Evolutionary conservation across 2,113 vertebrate species (phyloP).

Genomic region (Ailurus styani): DNA sequence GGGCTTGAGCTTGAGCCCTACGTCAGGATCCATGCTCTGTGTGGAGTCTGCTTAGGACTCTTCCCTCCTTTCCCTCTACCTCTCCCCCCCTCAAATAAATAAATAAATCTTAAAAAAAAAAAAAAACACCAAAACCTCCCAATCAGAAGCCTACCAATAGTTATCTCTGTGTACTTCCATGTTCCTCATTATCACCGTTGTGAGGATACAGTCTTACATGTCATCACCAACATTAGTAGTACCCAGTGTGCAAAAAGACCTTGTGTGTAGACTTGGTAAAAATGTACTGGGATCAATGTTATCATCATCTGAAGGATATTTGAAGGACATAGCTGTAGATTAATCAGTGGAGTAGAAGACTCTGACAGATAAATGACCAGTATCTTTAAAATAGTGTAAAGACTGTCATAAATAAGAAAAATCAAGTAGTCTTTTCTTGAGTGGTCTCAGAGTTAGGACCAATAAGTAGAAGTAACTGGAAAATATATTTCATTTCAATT

Average conservation of each 20-base stretch:
- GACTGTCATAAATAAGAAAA: neutral
- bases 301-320: neutral
- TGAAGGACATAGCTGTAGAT: neutral
- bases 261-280: neutral
- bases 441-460: neutral
- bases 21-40: neutral
- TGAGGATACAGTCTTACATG: neutral
- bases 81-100: neutral
- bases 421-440: neutral
- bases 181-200: neutral
- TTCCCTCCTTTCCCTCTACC: neutral
- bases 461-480: neutral
- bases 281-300: neutral
- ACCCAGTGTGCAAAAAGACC: neutral
- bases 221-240: neutral
- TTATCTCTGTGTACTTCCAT: neutral
- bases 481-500: neutral
- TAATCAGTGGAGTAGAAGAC: neutral
- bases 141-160: neutral
- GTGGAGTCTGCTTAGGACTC: neutral
- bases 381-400: neutral
- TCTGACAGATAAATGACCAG: neutral
- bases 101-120: neutral
- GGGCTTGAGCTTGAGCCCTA: neutral
- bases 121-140: neutral